Base-by-base conservation (phyloP, 2,888 invertebrate genomes). In the Rhorus exstirpatorius region DNA sequence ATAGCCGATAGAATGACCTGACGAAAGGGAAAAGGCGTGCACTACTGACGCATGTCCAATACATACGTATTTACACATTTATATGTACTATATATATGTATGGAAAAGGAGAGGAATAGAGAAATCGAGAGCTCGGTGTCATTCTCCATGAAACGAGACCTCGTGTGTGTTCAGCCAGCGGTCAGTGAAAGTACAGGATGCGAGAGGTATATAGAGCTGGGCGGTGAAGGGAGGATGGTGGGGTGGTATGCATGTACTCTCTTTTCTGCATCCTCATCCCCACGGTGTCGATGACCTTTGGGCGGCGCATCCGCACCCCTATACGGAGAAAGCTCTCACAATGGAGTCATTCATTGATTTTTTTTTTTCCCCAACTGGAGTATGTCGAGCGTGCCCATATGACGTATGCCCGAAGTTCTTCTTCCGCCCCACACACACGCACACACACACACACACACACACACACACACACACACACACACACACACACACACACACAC, bases 311-410 rank as follows among this genome's bases (percentile, higher is more conserved):
- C 55, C 55, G 53, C 55, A n/a, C 72, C 63, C 67, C 38, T 44
- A 19, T 24, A 26, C n/a, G n/a, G 46, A 70, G 79, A 68, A 79
- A 77, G 53, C 63, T 67, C 67, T 60, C 70, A 76, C 49, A 74
- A 79, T 79, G 77, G 63, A 81, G 83, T 84, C 81, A 84, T 84
- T 83, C 83, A 83, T 83, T 84, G 81, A 84, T 84, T 84, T 84
- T 77, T 65, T n/a, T n/a, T n/a, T n/a, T n/a, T n/a, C n/a, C 49
- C 70, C 72, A 72, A 79, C 74, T 53, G 70, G 72, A 84, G 79
- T 83, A 79, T 83, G 79, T 71, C 79, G 79, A 83, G 71, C 70
- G 41, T 76, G 58, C 24, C 35, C 44, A 58, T 58, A 65, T 68
- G 68, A 68, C 65, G 75, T 65, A 78, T 49, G 19, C 63, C 44